Conservation (phyloP, 2,888 invertebrate genomes). For the Siphonodentalium dalli region DNA sequence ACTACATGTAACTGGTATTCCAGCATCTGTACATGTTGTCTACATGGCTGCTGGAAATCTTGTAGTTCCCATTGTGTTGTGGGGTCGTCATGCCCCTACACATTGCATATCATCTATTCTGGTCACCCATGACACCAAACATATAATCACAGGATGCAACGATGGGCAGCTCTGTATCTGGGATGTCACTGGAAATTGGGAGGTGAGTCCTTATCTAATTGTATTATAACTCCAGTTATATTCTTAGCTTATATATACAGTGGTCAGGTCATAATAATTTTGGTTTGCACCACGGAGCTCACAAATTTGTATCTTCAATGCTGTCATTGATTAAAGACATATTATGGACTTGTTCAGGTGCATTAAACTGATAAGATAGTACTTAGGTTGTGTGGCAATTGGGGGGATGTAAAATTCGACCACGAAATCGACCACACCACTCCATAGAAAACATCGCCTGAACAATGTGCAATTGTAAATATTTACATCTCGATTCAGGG, state of each 20-base stretch:
- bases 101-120: constrained; percentile 95
- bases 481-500: too few relatives aligned
- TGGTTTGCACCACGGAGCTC: background rate
- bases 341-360: too few relatives aligned
- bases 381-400: too few relatives aligned
- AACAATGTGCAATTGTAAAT: too few relatives aligned
- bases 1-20: too few relatives aligned
- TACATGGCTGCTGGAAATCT: constrained; percentile 66
- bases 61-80: constrained; percentile 95
- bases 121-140: constrained; percentile 88
- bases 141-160: constrained; percentile 94
- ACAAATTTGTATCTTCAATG: too few relatives aligned
- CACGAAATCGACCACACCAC: too few relatives aligned
- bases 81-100: constrained; percentile 96
- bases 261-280: background rate
- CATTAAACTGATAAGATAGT: too few relatives aligned
- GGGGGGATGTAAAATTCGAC: too few relatives aligned
- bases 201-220: constrained; percentile 38
- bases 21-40: background rate
- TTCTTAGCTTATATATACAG: background rate
- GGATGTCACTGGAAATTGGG: constrained; percentile 72
- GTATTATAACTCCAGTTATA: background rate
- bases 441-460: too few relatives aligned
- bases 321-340: too few relatives aligned
- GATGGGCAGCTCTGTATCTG: constrained; percentile 98